Evolutionary conservation across 2,888 invertebrate genomes (phyloP).

Genomic region (Cynaeus angustus): DNA sequence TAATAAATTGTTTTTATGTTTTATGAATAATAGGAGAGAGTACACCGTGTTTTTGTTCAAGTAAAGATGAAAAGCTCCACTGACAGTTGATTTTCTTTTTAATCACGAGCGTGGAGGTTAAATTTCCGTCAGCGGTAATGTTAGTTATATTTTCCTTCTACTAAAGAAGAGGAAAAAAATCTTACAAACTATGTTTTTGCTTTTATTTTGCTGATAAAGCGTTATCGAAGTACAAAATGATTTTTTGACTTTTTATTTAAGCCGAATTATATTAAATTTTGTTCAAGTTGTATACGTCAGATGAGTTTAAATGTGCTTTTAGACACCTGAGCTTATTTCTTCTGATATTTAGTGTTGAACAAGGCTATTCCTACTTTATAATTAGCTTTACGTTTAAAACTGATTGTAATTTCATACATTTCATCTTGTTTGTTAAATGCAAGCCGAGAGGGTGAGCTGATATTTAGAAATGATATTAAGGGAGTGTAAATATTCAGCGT

Average conservation of each 20-base stretch:
- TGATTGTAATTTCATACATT: constrained; percentile 37
- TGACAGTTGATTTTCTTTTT: constrained; percentile 4
- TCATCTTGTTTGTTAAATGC: constrained; percentile 12
- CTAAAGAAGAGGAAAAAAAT: not conserved
- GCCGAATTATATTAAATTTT: not conserved
- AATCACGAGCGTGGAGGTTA: not conserved
- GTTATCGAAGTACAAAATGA: no score
- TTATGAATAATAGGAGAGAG: not conserved
- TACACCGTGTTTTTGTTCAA: not conserved
- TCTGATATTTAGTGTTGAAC: constrained; percentile 12
- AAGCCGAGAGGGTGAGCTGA: constrained; percentile 24
- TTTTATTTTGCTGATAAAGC: not conserved
- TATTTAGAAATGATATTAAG: constrained; percentile 18
- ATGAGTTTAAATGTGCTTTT: constrained; percentile 11
- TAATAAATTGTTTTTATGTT: not conserved
- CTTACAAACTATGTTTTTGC: not conserved
- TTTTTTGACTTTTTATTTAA: not conserved
- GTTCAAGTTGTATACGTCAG: not conserved
- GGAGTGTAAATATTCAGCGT: constrained; percentile 33
- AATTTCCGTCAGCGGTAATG: not conserved
- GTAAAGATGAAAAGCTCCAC: not conserved
- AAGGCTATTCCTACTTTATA: constrained; percentile 6
- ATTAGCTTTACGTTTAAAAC: constrained; percentile 27
- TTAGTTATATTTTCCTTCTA: not conserved
- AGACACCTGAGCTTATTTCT: constrained; percentile 13